Conservation (phyloP, 2,888 invertebrate genomes). For the Drosophila paracracens region DNA sequence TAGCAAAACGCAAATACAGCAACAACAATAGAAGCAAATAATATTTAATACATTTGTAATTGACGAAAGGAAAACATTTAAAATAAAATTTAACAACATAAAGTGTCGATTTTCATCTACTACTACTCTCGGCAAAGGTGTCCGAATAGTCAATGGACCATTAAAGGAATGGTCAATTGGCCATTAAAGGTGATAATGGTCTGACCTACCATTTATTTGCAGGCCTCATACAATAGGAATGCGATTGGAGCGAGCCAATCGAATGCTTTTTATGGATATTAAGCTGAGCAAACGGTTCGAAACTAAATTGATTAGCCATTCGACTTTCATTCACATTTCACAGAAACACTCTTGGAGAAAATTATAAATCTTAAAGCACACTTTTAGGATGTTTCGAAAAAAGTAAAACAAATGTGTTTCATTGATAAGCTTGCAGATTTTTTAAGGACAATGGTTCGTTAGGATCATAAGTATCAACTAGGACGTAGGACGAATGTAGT, state of each 20-base stretch:
- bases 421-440: not conserved
- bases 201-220: slow-evolving; percentile 25
- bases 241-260: slow-evolving; percentile 14
- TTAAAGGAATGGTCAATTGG: slow-evolving; percentile 40
- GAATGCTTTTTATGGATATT: slow-evolving; percentile 38
- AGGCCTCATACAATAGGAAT: slow-evolving; percentile 13
- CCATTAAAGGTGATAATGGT: slow-evolving; percentile 44
- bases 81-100: slow-evolving; percentile 76
- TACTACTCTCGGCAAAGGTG: slow-evolving; percentile 16
- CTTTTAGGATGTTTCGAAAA: not conserved
- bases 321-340: not conserved
- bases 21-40: slow-evolving; percentile 63
- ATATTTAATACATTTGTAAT: slow-evolving; percentile 78
- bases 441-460: not conserved
- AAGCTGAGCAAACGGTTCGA: slow-evolving; percentile 16
- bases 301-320: slow-evolving; percentile 34
- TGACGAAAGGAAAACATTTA: slow-evolving; percentile 69
- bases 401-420: not conserved
- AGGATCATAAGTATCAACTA: not conserved
- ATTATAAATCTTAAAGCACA: not conserved
- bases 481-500: not conserved
- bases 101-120: slow-evolving; percentile 32
- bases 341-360: not conserved
- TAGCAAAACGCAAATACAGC: slow-evolving; percentile 24
- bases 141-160: slow-evolving; percentile 33